These are phyloP conservation scores for Atractosteus spatula DNA, from an alignment of 2,113 vertebrate species.

Conservation along the genomic window DNA sequence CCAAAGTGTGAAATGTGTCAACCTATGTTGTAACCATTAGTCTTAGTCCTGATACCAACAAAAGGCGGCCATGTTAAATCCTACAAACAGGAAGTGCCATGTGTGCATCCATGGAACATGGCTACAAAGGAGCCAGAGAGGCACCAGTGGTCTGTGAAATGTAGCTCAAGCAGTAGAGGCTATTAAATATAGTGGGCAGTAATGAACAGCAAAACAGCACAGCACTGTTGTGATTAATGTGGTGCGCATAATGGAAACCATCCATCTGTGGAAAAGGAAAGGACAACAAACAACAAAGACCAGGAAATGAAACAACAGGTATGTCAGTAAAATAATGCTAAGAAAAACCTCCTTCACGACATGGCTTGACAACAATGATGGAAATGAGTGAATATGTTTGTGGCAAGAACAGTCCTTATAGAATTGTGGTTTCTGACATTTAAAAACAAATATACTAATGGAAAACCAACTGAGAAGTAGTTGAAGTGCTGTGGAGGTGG, in stretches of 20 bases:
- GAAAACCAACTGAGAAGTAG: too few relatives aligned
- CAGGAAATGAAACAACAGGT: background rate
- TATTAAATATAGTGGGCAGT: conserved; percentile 3
- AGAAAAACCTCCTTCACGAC: background rate
- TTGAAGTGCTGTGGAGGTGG: too few relatives aligned
- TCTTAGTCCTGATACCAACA: too few relatives aligned
- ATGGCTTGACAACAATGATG: too few relatives aligned
- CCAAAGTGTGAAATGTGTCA: too few relatives aligned
- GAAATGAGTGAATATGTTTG: too few relatives aligned
- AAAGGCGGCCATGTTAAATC: background rate
- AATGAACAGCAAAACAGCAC: background rate
- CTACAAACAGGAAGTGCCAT: background rate
- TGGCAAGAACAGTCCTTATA: too few relatives aligned
- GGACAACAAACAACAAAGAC: background rate
- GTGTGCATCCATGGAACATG: background rate
- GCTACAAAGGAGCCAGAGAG: background rate
- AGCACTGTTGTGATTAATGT: conserved; percentile 3
- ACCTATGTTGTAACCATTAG: too few relatives aligned
- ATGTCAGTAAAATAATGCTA: background rate
- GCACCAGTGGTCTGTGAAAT: background rate
- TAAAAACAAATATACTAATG: too few relatives aligned
- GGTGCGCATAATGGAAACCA: background rate
- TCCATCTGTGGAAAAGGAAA: background rate
- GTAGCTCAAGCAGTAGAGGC: background rate
- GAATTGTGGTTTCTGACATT: too few relatives aligned